Percentiles rank a stretch among this genome's conserved stretches.
phyloP scores from a whole-genome alignment of 2,888 invertebrate genomes.

The Dryomyza anilis region DNA sequence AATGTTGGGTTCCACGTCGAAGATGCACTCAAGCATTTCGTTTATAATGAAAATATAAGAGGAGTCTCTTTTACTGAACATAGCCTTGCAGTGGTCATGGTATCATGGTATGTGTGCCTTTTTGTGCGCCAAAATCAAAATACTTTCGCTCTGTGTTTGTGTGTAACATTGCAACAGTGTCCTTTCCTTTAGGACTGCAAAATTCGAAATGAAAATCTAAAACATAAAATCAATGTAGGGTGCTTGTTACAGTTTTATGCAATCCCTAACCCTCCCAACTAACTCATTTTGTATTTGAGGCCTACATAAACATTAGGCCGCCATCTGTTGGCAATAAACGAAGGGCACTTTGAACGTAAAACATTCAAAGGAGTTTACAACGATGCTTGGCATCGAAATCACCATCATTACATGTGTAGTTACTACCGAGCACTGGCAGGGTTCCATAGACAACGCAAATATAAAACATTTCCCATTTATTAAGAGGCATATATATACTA shows the following conservation, averaged over 20 bases:
- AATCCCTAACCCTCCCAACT: too few relatives aligned
- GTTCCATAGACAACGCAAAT: not conserved
- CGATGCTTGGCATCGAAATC: conserved; percentile 27
- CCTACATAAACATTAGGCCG: conserved; percentile 13
- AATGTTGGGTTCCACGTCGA: too few relatives aligned
- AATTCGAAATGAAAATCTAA: not conserved
- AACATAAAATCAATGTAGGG: not conserved
- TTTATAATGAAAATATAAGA: conserved; percentile 25
- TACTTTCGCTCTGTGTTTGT: conserved; percentile 27
- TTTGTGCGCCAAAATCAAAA: too few relatives aligned
- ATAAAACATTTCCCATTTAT: too few relatives aligned
- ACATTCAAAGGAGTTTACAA: conserved; percentile 7
- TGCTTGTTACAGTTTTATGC: too few relatives aligned
- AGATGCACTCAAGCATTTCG: conserved; percentile 26
- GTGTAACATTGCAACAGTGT: conserved; percentile 15
- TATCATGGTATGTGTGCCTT: too few relatives aligned
- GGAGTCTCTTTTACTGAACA: not conserved
- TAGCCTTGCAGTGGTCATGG: too few relatives aligned
- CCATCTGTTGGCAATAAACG: conserved; percentile 22
- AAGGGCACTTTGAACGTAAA: conserved; percentile 19
- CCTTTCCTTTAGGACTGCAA: conserved; percentile 12
- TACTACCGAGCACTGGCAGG: not conserved
- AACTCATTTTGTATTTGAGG: too few relatives aligned
- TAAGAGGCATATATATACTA: too few relatives aligned
- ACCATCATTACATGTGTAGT: conserved; percentile 20